phyloP scores from a whole-genome alignment of 2,797 vertebrate genomes.

The Anas bahamensis region DNA sequence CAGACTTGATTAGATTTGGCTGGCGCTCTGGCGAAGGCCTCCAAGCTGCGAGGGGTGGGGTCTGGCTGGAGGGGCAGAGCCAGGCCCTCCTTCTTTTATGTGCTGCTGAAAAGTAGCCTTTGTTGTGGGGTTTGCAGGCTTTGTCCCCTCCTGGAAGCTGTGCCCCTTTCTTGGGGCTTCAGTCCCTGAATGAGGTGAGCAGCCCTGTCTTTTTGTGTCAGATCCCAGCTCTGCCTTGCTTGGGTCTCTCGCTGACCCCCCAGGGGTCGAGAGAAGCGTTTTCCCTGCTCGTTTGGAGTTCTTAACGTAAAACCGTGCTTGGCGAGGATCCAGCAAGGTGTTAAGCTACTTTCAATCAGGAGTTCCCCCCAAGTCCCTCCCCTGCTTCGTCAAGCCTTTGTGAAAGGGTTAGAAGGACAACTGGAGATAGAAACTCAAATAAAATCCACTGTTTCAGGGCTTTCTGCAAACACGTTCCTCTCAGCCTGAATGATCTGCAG shows the following conservation, averaged over 20 bases:
- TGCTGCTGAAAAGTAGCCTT: conserved; percentile 55
- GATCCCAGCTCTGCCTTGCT: neutral
- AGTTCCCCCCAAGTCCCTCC: neutral
- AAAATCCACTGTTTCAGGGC: neutral
- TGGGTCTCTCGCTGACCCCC: neutral
- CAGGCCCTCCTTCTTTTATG: conserved; percentile 38
- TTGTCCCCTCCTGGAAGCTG: conserved; percentile 22
- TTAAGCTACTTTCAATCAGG: neutral
- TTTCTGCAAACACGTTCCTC: neutral
- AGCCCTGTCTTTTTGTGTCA: neutral
- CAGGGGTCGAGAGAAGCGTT: neutral
- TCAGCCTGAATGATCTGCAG: neutral
- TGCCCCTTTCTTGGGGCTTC: neutral
- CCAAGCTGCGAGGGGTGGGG: conserved; percentile 44
- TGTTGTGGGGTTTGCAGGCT: conserved; percentile 41
- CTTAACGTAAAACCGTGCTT: conserved; percentile 11
- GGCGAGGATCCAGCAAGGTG: conserved; percentile 20
- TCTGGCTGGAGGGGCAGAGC: conserved; percentile 36
- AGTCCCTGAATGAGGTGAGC: neutral
- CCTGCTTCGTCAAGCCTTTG: neutral
- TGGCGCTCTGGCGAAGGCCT: conserved; percentile 5
- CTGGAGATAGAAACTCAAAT: neutral
- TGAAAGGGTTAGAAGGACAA: neutral
- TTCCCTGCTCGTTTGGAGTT: neutral
- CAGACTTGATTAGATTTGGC: conserved; percentile 50